Evolutionary conservation across 1,140 invertebrate species (phyloP).

Genomic region (Panagrolaimus sp.): DNA sequence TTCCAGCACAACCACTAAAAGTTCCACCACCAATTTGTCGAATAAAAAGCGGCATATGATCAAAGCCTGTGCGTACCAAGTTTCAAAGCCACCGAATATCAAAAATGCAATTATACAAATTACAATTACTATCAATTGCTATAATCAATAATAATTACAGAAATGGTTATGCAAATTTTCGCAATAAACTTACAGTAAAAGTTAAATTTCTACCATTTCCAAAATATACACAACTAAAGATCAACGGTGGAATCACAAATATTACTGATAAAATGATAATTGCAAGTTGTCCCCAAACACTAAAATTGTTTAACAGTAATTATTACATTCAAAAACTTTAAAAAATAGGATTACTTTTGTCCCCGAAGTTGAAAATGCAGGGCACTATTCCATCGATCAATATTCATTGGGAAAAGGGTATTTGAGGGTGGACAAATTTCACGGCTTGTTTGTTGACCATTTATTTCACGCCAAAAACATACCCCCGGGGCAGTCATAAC

Average conservation of each 20-base stretch:
- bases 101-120: conserved; percentile 53
- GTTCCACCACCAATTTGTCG: conserved; percentile 54
- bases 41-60: conserved; percentile 58
- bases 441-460: conserved; percentile 55
- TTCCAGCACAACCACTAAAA: conserved; percentile 56
- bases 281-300: conserved; percentile 59
- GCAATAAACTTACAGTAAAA: conserved; percentile 30
- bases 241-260: conserved; percentile 50
- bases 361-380: conserved; percentile 57
- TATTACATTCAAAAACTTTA: too few relatives aligned
- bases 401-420: conserved; percentile 59
- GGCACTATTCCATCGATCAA: conserved; percentile 58
- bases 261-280: conserved; percentile 55
- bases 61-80: conserved; percentile 59
- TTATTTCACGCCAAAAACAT: conserved; percentile 57
- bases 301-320: conserved; percentile 29
- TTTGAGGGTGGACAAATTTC: conserved; percentile 57
- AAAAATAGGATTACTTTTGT: conserved; percentile 40
- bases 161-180: background rate
- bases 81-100: conserved; percentile 57
- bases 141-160: conserved; percentile 20
- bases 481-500: conserved; percentile 58
- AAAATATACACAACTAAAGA: conserved; percentile 55
- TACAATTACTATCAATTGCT: conserved; percentile 51
- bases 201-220: conserved; percentile 41